Conservation (phyloP, 1,140 invertebrate species). For the Drosophila insularis region DNA sequence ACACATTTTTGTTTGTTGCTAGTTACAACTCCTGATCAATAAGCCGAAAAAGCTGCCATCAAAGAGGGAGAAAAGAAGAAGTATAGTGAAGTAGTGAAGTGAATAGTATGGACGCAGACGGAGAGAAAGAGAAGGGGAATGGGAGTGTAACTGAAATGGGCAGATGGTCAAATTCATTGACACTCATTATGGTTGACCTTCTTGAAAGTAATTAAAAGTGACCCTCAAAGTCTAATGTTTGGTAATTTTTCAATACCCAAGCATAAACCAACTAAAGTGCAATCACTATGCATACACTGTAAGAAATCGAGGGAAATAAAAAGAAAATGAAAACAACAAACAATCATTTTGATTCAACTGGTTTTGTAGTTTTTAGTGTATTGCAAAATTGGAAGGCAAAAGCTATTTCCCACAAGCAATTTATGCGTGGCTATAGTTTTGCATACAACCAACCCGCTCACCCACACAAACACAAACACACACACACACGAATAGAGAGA, state of each 20-base stretch:
- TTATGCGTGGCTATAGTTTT: conserved; percentile 52
- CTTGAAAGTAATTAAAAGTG: conserved; percentile 81
- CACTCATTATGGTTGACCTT: conserved; percentile 80
- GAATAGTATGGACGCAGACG: too few relatives aligned
- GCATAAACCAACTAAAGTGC: conserved; percentile 11
- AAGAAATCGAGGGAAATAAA: not conserved
- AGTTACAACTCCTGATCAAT: conserved; percentile 52
- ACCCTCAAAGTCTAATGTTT: conserved; percentile 70
- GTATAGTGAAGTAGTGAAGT: not conserved
- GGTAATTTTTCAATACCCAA: conserved; percentile 70
- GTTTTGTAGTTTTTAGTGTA: not conserved
- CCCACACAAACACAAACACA: not conserved
- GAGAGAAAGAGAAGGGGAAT: not conserved
- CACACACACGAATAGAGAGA: conserved; percentile 15
- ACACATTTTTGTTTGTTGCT: conserved; percentile 40
- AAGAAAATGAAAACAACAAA: too few relatives aligned
- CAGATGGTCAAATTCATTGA: conserved; percentile 28
- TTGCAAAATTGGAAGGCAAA: conserved; percentile 17
- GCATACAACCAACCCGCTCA: conserved; percentile 32
- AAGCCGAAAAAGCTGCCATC: conserved; percentile 23
- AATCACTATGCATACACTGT: conserved; percentile 14
- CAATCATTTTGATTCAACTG: too few relatives aligned
- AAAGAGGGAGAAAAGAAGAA: conserved; percentile 7
- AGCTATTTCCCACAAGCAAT: conserved; percentile 54
- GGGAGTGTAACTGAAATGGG: not conserved